Base-by-base conservation (phyloP, 2,888 invertebrate species). In the Chrysina gloriosa region DNA sequence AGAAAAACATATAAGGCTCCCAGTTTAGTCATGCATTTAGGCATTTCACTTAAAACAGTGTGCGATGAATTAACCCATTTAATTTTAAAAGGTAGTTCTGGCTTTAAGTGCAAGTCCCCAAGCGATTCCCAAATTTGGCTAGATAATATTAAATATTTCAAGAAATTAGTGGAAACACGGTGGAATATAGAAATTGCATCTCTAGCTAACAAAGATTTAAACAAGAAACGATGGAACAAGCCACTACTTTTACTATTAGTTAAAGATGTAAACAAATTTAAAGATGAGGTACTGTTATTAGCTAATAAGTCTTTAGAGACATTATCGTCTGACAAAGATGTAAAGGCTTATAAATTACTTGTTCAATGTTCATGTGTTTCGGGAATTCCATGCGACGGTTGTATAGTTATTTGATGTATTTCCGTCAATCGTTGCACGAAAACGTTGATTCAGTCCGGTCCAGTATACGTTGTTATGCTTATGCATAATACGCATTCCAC, bases 1-100 rank as follows among this genome's bases (percentile, higher is more conserved):
- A 70, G 70, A 50, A 75, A 76, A 71, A 74, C 70, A 6, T 76
- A 72, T 58, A 70, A 69, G 21, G 39, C 71, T 11, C 75, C 73
- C 25, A 75, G 76, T 50, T 48, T 76, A 2, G 76, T 73, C 1
- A 71, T 75, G 71, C 74, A 75, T 65, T 63, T 74, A 36, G 74
- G 75, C 1, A 74, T 71, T 5, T 74, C 68, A 14, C 66, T 75
- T 31, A 75, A 74, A 68, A 25, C 50, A 7, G 68, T 61, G 29
- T 75, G 73, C 45, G 74, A 75, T 47, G 73, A 75, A 69, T 45
- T 73, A 9, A 65, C 6, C 29, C 69, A 72, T 68, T 48, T 74
- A 29, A 58, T 76, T 31, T 67, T 73, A 69, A 73, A 72, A 67
- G 69, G 71, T 61, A 70, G 66, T 42, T 19, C 11, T 3, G 74